Evolutionary conservation across 2,113 vertebrate genomes (phyloP).

Genomic region (Rutilus rutilus): DNA sequence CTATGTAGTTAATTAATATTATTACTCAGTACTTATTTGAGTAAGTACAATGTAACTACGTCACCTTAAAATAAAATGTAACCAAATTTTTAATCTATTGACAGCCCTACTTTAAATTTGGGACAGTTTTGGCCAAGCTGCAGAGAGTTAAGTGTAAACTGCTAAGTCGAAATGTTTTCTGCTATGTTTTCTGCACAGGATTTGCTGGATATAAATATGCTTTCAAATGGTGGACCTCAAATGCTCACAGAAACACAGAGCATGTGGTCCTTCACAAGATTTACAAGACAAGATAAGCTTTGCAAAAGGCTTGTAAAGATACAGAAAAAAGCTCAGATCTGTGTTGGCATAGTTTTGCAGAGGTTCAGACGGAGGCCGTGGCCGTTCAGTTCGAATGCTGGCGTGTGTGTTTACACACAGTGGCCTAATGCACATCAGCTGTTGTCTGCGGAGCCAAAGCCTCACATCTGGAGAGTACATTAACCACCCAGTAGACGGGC

Average conservation of each 20-base stretch:
- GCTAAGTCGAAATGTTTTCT: neutral
- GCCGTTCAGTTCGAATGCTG: neutral
- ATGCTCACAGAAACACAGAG: neutral
- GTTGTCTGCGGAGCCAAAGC: constrained; percentile 18
- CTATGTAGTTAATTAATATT: too few species aligned
- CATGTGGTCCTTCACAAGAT: neutral
- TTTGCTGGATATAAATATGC: neutral
- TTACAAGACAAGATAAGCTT: neutral
- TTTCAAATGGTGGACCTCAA: constrained; percentile 3
- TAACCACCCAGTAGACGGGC: neutral
- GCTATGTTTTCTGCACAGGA: neutral
- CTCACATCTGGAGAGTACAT: constrained; percentile 35
- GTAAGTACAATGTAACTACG: too few species aligned
- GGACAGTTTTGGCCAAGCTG: neutral
- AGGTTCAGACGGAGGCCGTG: constrained; percentile 29
- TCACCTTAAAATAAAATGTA: too few species aligned
- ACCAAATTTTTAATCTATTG: too few species aligned
- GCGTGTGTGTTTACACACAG: neutral
- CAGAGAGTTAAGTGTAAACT: neutral
- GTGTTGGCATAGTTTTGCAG: neutral
- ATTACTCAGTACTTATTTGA: too few species aligned
- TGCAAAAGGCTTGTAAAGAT: neutral
- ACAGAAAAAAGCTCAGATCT: neutral
- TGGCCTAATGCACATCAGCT: constrained; percentile 25
- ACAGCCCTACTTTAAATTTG: neutral